These are phyloP conservation scores for Globodera ellingtonae DNA, from an alignment of 1,140 invertebrate genomes.

Conservation along the genomic window DNA sequence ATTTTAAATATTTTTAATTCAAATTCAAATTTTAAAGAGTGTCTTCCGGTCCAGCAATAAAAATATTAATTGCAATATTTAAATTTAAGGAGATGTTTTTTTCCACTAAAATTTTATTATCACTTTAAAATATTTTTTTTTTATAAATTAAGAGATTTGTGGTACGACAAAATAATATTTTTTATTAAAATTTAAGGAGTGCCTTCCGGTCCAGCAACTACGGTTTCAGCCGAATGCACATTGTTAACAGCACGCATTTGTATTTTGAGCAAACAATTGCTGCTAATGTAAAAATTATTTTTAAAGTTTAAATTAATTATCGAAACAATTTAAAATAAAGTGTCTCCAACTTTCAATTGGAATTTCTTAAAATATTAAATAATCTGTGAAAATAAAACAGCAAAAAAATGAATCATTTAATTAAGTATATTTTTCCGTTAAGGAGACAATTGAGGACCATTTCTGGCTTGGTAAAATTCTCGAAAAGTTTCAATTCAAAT, in stretches of 20 bases:
- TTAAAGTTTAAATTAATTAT: too few relatives aligned
- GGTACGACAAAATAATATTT: too few relatives aligned
- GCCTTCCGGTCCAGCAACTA: conserved; percentile 83
- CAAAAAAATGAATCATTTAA: too few relatives aligned
- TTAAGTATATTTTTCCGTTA: not conserved
- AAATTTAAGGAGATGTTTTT: too few relatives aligned
- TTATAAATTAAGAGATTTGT: too few relatives aligned
- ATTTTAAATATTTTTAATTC: too few relatives aligned
- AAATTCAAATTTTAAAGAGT: not conserved
- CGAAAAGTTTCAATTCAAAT: too few relatives aligned
- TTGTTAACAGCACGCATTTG: conserved; percentile 50
- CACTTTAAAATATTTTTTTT: too few relatives aligned
- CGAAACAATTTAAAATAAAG: too few relatives aligned
- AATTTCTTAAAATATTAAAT: too few relatives aligned
- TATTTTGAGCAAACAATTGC: conserved; percentile 52
- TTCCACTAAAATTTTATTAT: not conserved
- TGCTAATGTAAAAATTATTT: conserved; percentile 32
- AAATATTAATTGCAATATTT: too few relatives aligned
- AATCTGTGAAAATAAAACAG: not conserved
- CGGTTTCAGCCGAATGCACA: conserved; percentile 72
- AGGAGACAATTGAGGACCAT: conserved; percentile 40
- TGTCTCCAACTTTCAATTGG: too few relatives aligned
- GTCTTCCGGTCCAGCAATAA: conserved; percentile 77
- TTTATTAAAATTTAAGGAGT: not conserved
- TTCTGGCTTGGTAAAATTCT: conserved; percentile 30